These are phyloP conservation scores for Vidua macroura DNA, from an alignment of 2,113 vertebrate species.

Conservation along the genomic window DNA sequence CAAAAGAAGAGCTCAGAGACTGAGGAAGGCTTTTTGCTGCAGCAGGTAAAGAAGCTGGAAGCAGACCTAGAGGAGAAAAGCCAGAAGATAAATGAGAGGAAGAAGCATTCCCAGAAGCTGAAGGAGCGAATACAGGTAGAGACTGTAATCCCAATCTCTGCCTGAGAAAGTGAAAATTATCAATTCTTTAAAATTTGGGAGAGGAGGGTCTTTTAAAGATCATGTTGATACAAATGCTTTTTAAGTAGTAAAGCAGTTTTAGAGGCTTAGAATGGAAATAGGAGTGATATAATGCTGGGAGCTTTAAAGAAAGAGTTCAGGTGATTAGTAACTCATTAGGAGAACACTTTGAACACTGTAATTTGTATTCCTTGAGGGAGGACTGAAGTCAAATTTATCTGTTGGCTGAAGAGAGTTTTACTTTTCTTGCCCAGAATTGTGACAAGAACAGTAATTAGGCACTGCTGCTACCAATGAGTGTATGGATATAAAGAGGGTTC, in stretches of 20 bases:
- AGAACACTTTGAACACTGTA: background rate
- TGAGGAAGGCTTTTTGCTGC: constrained; percentile 74
- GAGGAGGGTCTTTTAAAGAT: background rate
- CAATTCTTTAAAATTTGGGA: background rate
- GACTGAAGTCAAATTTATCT: background rate
- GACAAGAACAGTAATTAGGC: background rate
- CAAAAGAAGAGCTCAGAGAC: constrained; percentile 81
- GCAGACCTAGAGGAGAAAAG: constrained; percentile 82
- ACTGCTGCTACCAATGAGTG: background rate
- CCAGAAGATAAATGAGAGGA: constrained; percentile 83
- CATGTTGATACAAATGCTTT: background rate
- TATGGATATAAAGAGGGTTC: background rate
- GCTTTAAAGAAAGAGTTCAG: background rate
- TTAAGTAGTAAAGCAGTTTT: background rate
- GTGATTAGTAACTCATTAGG: background rate
- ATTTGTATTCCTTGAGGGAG: background rate
- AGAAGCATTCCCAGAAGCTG: constrained; percentile 83
- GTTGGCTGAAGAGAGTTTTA: background rate
- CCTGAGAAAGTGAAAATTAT: background rate
- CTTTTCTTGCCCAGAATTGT: background rate
- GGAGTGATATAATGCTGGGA: background rate
- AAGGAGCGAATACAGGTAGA: constrained; percentile 90
- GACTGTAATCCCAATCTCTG: background rate
- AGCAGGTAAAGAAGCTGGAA: constrained; percentile 85
- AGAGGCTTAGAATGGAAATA: background rate